A percentile compares a stretch with the other conserved stretches of the same genome.
phyloP scores from a whole-genome alignment of 2,888 invertebrate species.

The Melanchra persicariae region DNA sequence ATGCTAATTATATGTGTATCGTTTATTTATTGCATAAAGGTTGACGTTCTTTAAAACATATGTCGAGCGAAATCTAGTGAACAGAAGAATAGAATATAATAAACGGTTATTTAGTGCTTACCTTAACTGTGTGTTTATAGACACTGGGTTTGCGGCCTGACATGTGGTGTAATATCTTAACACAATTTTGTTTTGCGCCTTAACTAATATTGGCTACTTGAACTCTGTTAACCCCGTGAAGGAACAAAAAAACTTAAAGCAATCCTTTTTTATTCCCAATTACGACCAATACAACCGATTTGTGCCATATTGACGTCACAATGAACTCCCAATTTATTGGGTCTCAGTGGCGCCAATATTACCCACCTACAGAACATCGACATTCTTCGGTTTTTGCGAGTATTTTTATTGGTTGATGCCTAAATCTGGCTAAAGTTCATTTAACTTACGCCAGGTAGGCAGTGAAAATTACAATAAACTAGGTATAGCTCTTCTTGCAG shows the following conservation, averaged over 20 bases:
- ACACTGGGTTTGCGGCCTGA: conserved; percentile 13
- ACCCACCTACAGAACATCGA: conserved; percentile 30
- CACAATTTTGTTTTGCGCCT: conserved; percentile 7
- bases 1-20: background rate
- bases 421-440: conserved; percentile 54
- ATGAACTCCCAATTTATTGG: conserved; percentile 32
- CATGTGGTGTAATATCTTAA: conserved; percentile 39
- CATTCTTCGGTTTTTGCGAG: conserved; percentile 46
- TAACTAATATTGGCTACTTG: conserved; percentile 1
- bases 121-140: conserved; percentile 33
- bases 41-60: conserved; percentile 18
- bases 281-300: conserved; percentile 16
- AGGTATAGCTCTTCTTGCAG: conserved; percentile 1
- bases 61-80: conserved; percentile 16
- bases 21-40: background rate
- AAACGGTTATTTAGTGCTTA: conserved; percentile 17
- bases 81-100: no score
- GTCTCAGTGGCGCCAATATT: conserved; percentile 48
- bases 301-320: conserved; percentile 20
- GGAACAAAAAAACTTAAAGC: background rate
- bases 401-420: conserved; percentile 40
- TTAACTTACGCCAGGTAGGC: conserved; percentile 41
- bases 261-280: conserved; percentile 36
- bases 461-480: conserved; percentile 17
- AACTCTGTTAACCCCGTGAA: conserved; percentile 17